phyloP scores from a whole-genome alignment of 2,113 vertebrate species.

The Junco hyemalis region DNA sequence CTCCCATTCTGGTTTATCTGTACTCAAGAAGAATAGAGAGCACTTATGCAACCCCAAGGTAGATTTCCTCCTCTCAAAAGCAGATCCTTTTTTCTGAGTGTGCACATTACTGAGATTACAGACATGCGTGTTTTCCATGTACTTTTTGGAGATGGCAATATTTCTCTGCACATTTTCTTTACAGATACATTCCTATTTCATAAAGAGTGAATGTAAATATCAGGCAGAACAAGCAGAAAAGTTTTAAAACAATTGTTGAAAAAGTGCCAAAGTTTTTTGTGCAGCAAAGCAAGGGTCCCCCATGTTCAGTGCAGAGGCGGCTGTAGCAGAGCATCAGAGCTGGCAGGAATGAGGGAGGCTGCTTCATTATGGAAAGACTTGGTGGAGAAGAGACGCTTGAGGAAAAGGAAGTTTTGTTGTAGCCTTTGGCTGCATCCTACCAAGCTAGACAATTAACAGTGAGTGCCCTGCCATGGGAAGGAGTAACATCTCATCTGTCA shows the following conservation, averaged over 20 bases:
- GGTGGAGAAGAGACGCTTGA: not conserved
- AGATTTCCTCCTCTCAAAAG: not conserved
- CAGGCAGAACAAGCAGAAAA: not conserved
- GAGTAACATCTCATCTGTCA: not conserved
- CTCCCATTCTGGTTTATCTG: not conserved
- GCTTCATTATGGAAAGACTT: not conserved
- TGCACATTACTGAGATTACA: not conserved
- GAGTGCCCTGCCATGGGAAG: not conserved
- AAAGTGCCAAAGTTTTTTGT: not conserved
- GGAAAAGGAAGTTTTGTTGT: not conserved
- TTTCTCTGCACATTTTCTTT: not conserved
- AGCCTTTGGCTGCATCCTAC: not conserved
- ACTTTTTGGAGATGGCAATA: not conserved
- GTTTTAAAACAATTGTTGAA: not conserved
- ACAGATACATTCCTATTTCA: not conserved
- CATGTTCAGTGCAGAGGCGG: not conserved
- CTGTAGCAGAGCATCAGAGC: not conserved
- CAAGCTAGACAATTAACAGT: slow-evolving; percentile 23
- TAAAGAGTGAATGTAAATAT: not conserved
- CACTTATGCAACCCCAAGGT: not conserved
- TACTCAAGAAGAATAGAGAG: not conserved
- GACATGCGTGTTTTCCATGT: not conserved
- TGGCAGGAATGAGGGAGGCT: not conserved
- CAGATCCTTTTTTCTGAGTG: not conserved
- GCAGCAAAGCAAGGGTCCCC: not conserved